These are phyloP conservation scores for Liasis olivaceus DNA, from an alignment of 2,797 vertebrate species.

Conservation along the genomic window DNA sequence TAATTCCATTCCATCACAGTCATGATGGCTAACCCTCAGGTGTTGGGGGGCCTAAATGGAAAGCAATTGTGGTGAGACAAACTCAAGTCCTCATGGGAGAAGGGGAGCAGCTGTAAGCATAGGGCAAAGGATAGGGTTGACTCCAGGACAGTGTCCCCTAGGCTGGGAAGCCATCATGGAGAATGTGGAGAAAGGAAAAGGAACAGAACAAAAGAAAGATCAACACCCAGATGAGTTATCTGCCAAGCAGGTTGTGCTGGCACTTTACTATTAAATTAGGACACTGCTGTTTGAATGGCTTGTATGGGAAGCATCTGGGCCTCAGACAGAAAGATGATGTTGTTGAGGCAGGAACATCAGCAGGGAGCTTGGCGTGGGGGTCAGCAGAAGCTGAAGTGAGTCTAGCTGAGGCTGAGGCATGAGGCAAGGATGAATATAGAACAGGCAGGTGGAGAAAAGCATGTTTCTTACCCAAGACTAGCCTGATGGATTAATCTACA, in stretches of 20 bases:
- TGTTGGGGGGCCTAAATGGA: not conserved
- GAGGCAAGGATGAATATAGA: constrained; percentile 20
- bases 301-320: constrained; percentile 41
- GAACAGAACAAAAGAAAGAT: too few relatives aligned
- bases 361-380: constrained; percentile 40
- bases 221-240: constrained; percentile 27
- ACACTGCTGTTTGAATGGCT: not conserved
- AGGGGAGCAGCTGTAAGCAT: not conserved
- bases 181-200: not conserved
- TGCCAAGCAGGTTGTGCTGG: constrained; percentile 18
- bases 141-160: not conserved
- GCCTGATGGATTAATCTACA: not conserved
- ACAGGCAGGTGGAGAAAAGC: not conserved
- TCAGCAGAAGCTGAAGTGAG: constrained; percentile 21
- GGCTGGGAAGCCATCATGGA: not conserved
- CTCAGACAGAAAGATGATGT: constrained; percentile 45
- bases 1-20: too few relatives aligned
- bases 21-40: not conserved
- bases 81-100: too few relatives aligned
- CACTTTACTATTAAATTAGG: constrained; percentile 40
- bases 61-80: not conserved
- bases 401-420: not conserved
- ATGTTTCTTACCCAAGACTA: not conserved
- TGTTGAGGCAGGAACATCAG: constrained; percentile 40
- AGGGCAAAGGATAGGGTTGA: not conserved